Base-by-base conservation (phyloP, 1,140 invertebrate species). In the Brachionus plicatilis region DNA sequence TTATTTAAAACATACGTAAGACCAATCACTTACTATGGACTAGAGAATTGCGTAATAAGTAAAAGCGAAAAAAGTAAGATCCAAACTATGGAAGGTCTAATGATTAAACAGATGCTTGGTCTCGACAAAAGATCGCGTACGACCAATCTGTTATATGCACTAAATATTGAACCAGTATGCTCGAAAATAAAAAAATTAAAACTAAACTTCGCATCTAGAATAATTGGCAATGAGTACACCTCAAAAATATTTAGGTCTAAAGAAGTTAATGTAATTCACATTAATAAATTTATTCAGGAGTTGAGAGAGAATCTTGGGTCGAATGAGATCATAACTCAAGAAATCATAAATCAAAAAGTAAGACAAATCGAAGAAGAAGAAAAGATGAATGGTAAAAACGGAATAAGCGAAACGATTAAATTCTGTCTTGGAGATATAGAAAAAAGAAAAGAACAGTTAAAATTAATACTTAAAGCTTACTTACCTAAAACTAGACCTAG, bases 1-100 rank as follows among this genome's bases (percentile, higher is more conserved):
- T 33, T 70, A 70, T 70, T 70, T 70, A 70, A 70, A 70, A 70
- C 66, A 27, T 70, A 70, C 29, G 29, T 70, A 70, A 70, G 66
- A 70, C 66, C 66, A 29, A 70, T 70, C 24, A 70, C 29, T 14
- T 70, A 70, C 66, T 70, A 70, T 33, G 66, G 66, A 65, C 56
- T 65, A 24, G 56, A 70, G 29, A 70, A 29, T 37, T 70, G 66
- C 29, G 29, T 9, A 12, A 70, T 29, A 33, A 33, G 29, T 70
- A 70, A 70, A 29, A 33, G 66, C 29, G 20, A 70, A 12, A 9
- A 70, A 70, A 70, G 29, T 20, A 70, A 33, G 29, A 70, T 70
- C 29, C 66, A 70, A 70, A 70, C 66, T 11, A 70, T 70, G 66
- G 66, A 70, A 70, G 29, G 24, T 27, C 29, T 70, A 37, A 70